A percentile compares a stretch with the other conserved stretches of the same genome.
phyloP scores from a whole-genome alignment of 2,113 vertebrate species.

The human (Homo sapiens) region DNA sequence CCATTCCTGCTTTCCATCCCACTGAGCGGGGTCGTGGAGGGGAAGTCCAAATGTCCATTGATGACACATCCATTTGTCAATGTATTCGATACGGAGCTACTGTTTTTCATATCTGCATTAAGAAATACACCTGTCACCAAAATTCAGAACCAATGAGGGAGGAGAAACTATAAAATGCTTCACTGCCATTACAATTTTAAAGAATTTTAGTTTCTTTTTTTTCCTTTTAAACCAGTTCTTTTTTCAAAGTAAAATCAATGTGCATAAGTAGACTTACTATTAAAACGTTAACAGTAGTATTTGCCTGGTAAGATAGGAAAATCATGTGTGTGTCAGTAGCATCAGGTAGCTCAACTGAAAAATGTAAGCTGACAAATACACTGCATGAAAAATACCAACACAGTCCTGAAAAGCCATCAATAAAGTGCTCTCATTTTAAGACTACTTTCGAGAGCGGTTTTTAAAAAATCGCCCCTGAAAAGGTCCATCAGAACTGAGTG shows the following conservation, averaged over 20 bases:
- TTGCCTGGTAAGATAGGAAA: background rate
- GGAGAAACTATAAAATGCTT: slow-evolving; percentile 64
- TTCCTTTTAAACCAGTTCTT: slow-evolving; percentile 22
- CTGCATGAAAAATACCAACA: background rate
- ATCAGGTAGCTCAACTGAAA: background rate
- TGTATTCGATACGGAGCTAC: slow-evolving; percentile 85
- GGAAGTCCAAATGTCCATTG: slow-evolving; percentile 85
- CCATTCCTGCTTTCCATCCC: slow-evolving; percentile 77
- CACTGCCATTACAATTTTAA: slow-evolving; percentile 49
- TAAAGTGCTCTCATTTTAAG: background rate
- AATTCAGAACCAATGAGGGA: slow-evolving; percentile 74
- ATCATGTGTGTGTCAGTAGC: background rate
- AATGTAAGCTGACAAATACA: background rate
- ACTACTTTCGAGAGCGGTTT: background rate
- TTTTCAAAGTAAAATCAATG: background rate
- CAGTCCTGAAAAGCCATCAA: background rate
- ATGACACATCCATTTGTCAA: slow-evolving; percentile 86
- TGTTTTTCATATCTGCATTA: slow-evolving; percentile 88
- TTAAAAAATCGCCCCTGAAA: background rate
- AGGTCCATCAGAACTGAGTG: background rate
- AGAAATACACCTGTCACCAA: slow-evolving; percentile 90
- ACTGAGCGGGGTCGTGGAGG: slow-evolving; percentile 72
- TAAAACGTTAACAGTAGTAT: background rate
- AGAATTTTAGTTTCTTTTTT: background rate
- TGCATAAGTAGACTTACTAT: slow-evolving; percentile 9